Conservation (phyloP, 1,140 invertebrate species). For the Euborellia annulipes region DNA sequence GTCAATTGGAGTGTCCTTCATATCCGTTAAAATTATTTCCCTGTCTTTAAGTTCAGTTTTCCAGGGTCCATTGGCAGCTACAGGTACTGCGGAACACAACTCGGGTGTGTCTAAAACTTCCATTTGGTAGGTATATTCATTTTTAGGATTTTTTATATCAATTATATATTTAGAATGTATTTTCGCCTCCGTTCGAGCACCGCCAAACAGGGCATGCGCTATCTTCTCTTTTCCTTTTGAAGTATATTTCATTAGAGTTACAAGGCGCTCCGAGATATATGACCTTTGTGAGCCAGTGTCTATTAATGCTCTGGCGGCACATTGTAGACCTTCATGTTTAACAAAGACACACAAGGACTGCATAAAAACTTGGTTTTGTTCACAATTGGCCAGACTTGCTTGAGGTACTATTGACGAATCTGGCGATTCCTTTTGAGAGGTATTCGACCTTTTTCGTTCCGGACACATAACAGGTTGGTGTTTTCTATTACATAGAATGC, state of each 20-base stretch:
- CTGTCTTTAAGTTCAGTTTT: constrained; percentile 4
- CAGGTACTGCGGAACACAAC: constrained; percentile 6
- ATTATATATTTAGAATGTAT: constrained; percentile 5
- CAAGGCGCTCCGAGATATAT: not conserved
- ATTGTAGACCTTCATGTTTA: not conserved
- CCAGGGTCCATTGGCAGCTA: not conserved
- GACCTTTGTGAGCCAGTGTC: constrained; percentile 11
- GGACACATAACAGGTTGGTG: constrained; percentile 12
- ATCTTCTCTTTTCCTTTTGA: not conserved
- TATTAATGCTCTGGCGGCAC: constrained; percentile 5
- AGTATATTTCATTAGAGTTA: not conserved
- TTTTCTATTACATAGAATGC: constrained; percentile 7
- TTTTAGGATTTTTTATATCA: not conserved
- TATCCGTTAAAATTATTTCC: constrained; percentile 14
- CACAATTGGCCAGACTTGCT: too few relatives aligned
- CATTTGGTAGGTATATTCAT: not conserved
- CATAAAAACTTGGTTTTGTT: constrained; percentile 3
- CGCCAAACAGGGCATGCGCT: constrained; percentile 2
- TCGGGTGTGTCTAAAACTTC: constrained; percentile 2
- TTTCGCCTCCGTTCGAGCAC: not conserved
- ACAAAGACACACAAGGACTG: constrained; percentile 10
- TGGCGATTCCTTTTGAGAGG: not conserved
- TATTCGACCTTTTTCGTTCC: too few relatives aligned
- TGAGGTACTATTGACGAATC: not conserved
- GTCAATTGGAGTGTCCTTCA: constrained; percentile 9